phyloP scores from a whole-genome alignment of 2,797 vertebrate genomes.

The Acrossocheilus wenchowensis region DNA sequence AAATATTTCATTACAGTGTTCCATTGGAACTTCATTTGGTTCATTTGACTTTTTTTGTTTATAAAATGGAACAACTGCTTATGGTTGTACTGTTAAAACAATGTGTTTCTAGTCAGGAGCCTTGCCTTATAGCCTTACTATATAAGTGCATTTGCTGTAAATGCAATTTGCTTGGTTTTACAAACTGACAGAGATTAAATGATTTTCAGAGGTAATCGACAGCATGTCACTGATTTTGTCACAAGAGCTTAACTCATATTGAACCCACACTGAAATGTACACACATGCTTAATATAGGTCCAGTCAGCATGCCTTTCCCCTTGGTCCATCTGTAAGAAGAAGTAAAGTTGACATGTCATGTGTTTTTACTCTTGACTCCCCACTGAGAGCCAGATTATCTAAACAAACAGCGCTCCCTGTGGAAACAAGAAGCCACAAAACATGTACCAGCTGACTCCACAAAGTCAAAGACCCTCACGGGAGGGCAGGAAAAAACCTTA shows the following conservation, averaged over 20 bases:
- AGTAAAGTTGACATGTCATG: slow-evolving; percentile 12
- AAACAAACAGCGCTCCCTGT: not conserved
- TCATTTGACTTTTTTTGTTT: not conserved
- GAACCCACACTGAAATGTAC: not conserved
- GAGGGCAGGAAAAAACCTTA: not conserved
- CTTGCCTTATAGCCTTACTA: not conserved
- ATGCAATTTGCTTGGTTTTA: not conserved
- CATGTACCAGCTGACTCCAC: not conserved
- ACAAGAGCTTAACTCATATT: not conserved
- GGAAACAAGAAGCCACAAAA: slow-evolving; percentile 3
- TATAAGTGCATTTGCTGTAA: not conserved
- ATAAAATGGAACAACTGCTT: not conserved
- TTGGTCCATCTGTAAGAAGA: not conserved
- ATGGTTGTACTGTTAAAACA: not conserved
- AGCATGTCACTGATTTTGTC: not conserved
- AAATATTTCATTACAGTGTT: not conserved
- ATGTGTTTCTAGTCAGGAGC: not conserved
- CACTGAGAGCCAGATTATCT: slow-evolving; percentile 20
- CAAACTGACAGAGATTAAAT: not conserved
- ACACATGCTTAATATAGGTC: not conserved
- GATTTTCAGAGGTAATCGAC: slow-evolving; percentile 1
- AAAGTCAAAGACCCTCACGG: slow-evolving; percentile 35
- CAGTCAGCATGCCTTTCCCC: not conserved
- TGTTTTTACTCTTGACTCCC: slow-evolving; percentile 28
- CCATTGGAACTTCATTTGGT: not conserved